Evolutionary conservation across 1,140 invertebrate genomes (phyloP), one percentile per base, ranked within the genome.

Genomic region (Antheraea pernyi): DNA sequence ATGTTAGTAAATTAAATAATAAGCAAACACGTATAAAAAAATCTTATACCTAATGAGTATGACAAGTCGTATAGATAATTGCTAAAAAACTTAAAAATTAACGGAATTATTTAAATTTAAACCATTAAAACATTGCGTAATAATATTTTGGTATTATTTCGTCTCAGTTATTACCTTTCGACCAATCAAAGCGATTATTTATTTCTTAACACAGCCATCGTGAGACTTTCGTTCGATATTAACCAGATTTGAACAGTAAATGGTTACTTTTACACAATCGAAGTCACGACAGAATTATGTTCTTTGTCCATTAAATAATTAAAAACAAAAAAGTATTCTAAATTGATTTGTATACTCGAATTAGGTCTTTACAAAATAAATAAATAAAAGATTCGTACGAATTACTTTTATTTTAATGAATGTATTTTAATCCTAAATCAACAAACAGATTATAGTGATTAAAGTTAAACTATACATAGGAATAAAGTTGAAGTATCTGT

Each of bases 161-260:
- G 64, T 69, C 59, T 59, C 18, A 71, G 66, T 16, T 70, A 66
- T 69, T 69, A 73, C 59, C 65, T 69, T 70, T 70, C 65, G 73
- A 36, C 13, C 5, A 65, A 73, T 62, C 53, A n/a, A 22, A 63
- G 67, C 60, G 59, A 71, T 76, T 78, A 73, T 79, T 65, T 79
- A 69, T 76, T 75, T 65, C 71, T 46, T 59, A 72, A 79, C 70
- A 66, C 36, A 63, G 19, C 48, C 70, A 70, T 70, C 59, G 60
- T 72, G 64, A 64, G 60, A 65, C 60, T 46, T 37, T 66, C 58
- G 36, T 62, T 66, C 46, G n/a, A 58, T 67, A 63, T 67, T 67
- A 64, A 63, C 46, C 13, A 53, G 46, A 63, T 63, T 63, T 63
- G 30, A 63, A 36, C 61, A 63, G 37, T 63, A 63, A 63, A 63